Conservation (phyloP, 2,888 invertebrate species). For the Stomorhina lunata region DNA sequence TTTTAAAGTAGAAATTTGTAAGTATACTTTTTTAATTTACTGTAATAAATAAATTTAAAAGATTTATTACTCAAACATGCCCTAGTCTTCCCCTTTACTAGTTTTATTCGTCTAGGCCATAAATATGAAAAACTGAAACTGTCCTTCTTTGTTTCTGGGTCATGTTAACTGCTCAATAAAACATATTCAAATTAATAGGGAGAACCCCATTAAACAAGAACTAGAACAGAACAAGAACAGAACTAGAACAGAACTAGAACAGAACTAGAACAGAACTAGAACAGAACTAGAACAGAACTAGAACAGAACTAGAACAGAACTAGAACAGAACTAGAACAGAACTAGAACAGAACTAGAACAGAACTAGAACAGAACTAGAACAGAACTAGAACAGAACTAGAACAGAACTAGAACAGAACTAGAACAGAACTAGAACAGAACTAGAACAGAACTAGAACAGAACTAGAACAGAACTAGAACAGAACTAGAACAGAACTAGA, state of each 20-base stretch:
- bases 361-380: background rate
- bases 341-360: background rate
- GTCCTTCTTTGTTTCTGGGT: slow-evolving; percentile 19
- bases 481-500: background rate
- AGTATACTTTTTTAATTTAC: slow-evolving; percentile 16
- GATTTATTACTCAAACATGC: background rate
- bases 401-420: background rate
- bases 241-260: background rate
- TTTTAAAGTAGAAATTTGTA: slow-evolving; percentile 20
- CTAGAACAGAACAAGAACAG: background rate
- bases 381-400: background rate
- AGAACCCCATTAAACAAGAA: background rate
- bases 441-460: background rate
- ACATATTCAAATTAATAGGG: background rate
- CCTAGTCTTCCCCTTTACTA: background rate
- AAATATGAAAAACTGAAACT: slow-evolving; percentile 4
- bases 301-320: background rate
- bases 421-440: background rate
- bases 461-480: background rate
- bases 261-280: background rate
- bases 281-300: background rate
- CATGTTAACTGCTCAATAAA: background rate
- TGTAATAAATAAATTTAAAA: background rate
- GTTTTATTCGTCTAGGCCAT: slow-evolving; percentile 27
- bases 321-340: background rate